Evolutionary conservation across 2,113 vertebrate genomes (phyloP).

Genomic region (Labeo catla): DNA sequence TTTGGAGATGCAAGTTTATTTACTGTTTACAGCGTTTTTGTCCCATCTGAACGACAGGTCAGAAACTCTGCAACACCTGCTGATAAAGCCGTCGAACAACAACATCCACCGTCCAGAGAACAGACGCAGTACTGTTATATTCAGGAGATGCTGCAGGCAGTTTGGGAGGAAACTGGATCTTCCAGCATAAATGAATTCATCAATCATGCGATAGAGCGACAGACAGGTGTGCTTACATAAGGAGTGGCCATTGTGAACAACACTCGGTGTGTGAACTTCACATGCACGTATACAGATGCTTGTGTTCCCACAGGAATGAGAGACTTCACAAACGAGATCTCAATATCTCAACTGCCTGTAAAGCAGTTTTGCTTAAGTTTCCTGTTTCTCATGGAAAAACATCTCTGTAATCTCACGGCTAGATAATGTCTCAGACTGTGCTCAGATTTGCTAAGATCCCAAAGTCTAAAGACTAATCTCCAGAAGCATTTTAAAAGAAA

Average conservation of each 20-base stretch:
- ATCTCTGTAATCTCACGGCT: not conserved
- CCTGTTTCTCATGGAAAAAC: not conserved
- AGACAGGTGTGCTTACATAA: conserved; percentile 18
- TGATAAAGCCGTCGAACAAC: not conserved
- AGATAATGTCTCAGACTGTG: not conserved
- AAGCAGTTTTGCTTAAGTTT: not conserved
- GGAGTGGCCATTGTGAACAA: conserved; percentile 9
- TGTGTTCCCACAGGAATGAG: not conserved
- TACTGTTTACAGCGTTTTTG: not conserved
- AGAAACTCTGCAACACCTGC: not conserved
- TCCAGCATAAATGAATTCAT: conserved; percentile 67
- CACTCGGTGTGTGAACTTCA: not conserved
- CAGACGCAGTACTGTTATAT: not conserved
- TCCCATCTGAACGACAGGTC: not conserved
- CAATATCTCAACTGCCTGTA: not conserved
- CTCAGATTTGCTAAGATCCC: not conserved
- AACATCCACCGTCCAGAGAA: not conserved
- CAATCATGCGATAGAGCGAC: conserved; percentile 69
- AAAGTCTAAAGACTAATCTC: not conserved
- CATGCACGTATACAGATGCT: not conserved
- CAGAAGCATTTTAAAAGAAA: not conserved
- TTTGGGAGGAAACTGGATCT: conserved; percentile 64
- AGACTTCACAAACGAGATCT: not conserved
- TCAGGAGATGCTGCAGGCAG: conserved; percentile 74
- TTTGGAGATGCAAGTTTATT: not conserved